Base-by-base conservation (phyloP, 2,888 invertebrate genomes). In the Coelinius sp. region DNA sequence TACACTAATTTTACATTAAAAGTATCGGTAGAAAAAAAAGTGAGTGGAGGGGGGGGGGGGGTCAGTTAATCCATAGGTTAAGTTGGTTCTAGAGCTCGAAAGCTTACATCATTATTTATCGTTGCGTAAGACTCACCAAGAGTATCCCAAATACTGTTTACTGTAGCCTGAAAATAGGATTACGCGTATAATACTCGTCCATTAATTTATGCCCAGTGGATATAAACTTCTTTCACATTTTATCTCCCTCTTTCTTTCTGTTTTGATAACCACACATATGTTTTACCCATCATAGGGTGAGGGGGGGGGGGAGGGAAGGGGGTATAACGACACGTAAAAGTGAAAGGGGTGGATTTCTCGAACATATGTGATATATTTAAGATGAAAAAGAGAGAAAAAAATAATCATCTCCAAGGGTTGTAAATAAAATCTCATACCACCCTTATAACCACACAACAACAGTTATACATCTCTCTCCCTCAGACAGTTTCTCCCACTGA, bases 111-210 rank as follows among this genome's bases (percentile, higher is more conserved):
- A 84, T 85, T 85, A 86, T 85, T 86, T 86, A 86, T 84, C 80
- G 84, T 83, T 81, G 82, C 83, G 81, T 85, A 85, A 86, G 85
- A 86, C 85, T 85, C 46, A 53, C 83, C 83, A 83, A 82, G 83
- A 82, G 84, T 17, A 83, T 83, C 71, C 71, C 81, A 76, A 75
- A 74, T 71, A 74, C 81, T 83, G 84, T 85, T 83, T 84, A 82
- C 82, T 76, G 81, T 83, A 63, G 59, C 80, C 81, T 81, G 80
- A 78, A 81, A 41, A 63, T 76, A 77, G 80, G 81, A 84, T 83
- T 72, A 72, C 64, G 53, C 52, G 62, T 67, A 63, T 41, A 72
- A 72, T 68, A 72, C 71, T 72, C 67, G 71, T 72, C 68, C 71
- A 72, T 72, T 72, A 72, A 72, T 72, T 72, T 72, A 56, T 68